A percentile compares a stretch with the other conserved stretches of the same genome.
Evolutionary conservation across 1,140 invertebrate genomes (phyloP).

Genomic region (Aphaenogaster floridana): DNA sequence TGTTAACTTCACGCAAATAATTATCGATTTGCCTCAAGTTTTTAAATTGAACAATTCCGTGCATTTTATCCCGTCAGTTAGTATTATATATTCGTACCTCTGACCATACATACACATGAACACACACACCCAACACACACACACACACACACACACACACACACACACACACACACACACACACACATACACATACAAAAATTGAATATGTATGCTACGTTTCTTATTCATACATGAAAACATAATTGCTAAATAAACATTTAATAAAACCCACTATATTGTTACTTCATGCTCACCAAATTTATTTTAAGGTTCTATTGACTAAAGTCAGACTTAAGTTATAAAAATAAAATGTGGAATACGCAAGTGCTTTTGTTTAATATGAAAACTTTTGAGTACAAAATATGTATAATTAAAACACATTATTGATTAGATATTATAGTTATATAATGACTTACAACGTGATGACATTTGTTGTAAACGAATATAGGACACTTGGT

Average conservation of each 20-base stretch:
- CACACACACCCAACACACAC: conserved; percentile 13
- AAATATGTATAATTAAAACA: not conserved
- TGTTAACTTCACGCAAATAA: conserved; percentile 69
- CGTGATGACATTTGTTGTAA: not conserved
- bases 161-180: conserved; percentile 2
- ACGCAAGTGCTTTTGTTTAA: conserved; percentile 21
- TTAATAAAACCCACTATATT: conserved; percentile 68
- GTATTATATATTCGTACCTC: conserved; percentile 72
- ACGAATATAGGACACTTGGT: not conserved
- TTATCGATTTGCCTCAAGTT: conserved; percentile 64
- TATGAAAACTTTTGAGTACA: not conserved
- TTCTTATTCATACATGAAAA: conserved; percentile 79
- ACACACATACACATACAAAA: conserved; percentile 41
- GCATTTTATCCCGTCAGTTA: conserved; percentile 69
- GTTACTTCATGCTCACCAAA: conserved; percentile 28
- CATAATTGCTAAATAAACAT: conserved; percentile 82
- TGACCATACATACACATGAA: conserved; percentile 55
- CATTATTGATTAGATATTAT: not conserved
- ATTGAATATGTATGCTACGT: conserved; percentile 78
- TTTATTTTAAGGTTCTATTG: not conserved
- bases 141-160: conserved; percentile 14
- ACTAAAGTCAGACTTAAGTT: conserved; percentile 5
- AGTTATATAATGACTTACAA: not conserved
- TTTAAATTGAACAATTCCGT: conserved; percentile 66
- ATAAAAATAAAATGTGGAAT: conserved; percentile 13